Conservation (phyloP, 1,140 invertebrate genomes). For the Drosophila murphyi region DNA sequence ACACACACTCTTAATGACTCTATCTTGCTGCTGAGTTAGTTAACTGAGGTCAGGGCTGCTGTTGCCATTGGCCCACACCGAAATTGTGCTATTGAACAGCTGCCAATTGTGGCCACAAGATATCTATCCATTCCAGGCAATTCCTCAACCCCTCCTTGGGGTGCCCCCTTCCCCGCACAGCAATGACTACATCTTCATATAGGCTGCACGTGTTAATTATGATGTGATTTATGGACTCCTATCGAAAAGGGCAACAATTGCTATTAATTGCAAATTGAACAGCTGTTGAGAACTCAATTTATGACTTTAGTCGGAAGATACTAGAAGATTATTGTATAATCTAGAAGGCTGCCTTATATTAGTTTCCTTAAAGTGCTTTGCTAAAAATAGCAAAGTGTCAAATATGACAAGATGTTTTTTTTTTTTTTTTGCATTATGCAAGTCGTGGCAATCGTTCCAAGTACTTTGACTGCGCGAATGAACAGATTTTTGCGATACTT, state of each 20-base stretch:
- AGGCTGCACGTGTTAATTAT: slow-evolving; percentile 53
- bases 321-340: slow-evolving; percentile 17
- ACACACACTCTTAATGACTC: slow-evolving; percentile 58
- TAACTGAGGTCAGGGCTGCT: slow-evolving; percentile 70
- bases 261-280: slow-evolving; percentile 32
- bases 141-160: background rate
- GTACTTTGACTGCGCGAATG: background rate
- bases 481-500: slow-evolving; percentile 3
- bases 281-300: slow-evolving; percentile 28
- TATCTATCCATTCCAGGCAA: slow-evolving; percentile 64
- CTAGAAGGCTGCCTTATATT: background rate
- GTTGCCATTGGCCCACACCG: slow-evolving; percentile 31
- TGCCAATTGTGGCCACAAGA: slow-evolving; percentile 64
- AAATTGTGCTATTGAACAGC: slow-evolving; percentile 76
- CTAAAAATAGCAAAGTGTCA: slow-evolving; percentile 42
- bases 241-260: slow-evolving; percentile 38
- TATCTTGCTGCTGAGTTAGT: slow-evolving; percentile 41
- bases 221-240: slow-evolving; percentile 49
- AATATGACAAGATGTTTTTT: slow-evolving; percentile 32
- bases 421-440: slow-evolving; percentile 28
- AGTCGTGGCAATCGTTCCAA: slow-evolving; percentile 2
- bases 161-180: too few species aligned
- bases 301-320: slow-evolving; percentile 14
- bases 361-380: slow-evolving; percentile 20
- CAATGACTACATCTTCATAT: slow-evolving; percentile 1